These are phyloP conservation scores for Mechanitis messenoides DNA, from an alignment of 2,888 invertebrate species.

Conservation along the genomic window DNA sequence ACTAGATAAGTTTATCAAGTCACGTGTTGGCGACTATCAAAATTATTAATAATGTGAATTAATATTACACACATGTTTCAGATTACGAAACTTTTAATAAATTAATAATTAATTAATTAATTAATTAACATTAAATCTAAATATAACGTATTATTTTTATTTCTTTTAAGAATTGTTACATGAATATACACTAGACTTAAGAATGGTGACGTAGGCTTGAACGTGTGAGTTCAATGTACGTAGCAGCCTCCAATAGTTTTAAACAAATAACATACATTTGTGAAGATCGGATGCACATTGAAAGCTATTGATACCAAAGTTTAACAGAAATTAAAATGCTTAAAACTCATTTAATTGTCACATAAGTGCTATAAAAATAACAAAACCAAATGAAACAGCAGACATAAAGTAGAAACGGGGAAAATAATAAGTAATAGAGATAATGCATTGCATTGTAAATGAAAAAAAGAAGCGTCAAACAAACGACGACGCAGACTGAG, in stretches of 20 bases:
- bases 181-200: constrained; percentile 21
- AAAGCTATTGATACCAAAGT: background rate
- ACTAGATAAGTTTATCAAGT: constrained; percentile 23
- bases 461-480: constrained; percentile 16
- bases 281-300: constrained; percentile 4
- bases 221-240: constrained; percentile 31
- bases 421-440: constrained; percentile 24
- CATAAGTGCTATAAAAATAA: constrained; percentile 6
- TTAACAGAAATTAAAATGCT: constrained; percentile 8
- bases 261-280: constrained; percentile 24
- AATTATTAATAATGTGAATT: no score
- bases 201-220: constrained; percentile 21
- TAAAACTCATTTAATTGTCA: background rate
- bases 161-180: background rate
- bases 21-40: background rate
- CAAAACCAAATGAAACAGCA: constrained; percentile 16
- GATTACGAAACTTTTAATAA: no score
- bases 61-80: no score
- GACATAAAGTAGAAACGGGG: constrained; percentile 14
- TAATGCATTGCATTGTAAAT: constrained; percentile 25
- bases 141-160: no score
- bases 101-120: no score
- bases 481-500: constrained; percentile 15
- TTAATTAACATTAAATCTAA: no score
- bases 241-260: constrained; percentile 29